A percentile compares a stretch with the other conserved stretches of the same genome.
Evolutionary conservation across 2,888 invertebrate genomes (phyloP).

Genomic region (Cerastis leucographa): DNA sequence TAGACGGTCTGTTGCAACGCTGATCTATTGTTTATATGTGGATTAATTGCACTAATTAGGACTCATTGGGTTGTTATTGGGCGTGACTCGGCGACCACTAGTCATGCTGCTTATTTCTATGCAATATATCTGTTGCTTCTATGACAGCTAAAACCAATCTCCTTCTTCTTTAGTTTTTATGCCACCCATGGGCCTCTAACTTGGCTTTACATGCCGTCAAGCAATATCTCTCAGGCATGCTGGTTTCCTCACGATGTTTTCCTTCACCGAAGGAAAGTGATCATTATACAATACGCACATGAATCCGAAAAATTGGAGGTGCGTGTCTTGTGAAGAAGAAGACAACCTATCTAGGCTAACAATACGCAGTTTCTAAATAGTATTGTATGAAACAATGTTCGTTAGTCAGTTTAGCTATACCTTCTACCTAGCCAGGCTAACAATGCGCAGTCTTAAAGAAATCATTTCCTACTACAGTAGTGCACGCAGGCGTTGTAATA

Average conservation of each 20-base stretch:
- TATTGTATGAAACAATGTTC: slow-evolving; percentile 2
- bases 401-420: neutral
- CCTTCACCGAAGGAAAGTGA: no score
- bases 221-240: no score
- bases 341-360: neutral
- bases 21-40: slow-evolving; percentile 63
- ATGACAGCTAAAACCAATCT: neutral
- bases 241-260: no score
- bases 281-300: no score
- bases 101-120: slow-evolving; percentile 41
- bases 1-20: slow-evolving; percentile 43
- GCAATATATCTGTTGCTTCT: slow-evolving; percentile 24
- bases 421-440: neutral
- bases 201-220: no score
- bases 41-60: slow-evolving; percentile 77
- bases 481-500: neutral
- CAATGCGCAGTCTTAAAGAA: neutral
- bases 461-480: neutral
- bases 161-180: no score
- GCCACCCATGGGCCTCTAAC: no score
- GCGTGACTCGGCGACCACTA: slow-evolving; percentile 53
- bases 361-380: neutral
- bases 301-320: no score
- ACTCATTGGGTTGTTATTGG: slow-evolving; percentile 68
- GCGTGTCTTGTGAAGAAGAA: no score